Conservation (phyloP, 2,888 invertebrate species). For the Spisula subtruncata region DNA sequence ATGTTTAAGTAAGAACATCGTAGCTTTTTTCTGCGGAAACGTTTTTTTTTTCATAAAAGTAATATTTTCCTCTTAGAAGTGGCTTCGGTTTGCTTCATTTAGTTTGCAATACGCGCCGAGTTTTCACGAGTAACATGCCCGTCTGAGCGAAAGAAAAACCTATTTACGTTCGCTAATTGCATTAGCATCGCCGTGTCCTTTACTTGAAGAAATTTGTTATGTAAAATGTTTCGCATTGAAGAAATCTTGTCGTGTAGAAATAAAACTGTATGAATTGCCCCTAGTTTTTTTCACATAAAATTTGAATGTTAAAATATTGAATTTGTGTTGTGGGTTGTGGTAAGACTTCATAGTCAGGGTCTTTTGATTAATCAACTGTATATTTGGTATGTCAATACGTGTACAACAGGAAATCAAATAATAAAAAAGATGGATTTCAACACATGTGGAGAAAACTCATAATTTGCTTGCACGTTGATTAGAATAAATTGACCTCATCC, state of each 20-base stretch:
- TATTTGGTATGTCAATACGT: no score
- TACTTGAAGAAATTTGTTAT: conserved; percentile 23
- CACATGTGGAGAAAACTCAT: no score
- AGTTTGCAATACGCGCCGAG: conserved; percentile 13
- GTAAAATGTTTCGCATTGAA: not conserved
- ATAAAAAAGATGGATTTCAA: no score
- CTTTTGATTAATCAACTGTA: no score
- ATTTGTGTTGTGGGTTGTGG: no score
- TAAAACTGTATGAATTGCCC: not conserved
- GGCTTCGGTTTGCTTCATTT: conserved; percentile 30
- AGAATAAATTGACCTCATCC: no score
- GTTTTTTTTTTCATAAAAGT: no score
- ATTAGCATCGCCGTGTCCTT: conserved; percentile 45
- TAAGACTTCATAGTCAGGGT: no score
- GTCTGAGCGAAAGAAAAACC: conserved; percentile 22
- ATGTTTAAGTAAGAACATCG: no score
- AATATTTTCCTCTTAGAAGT: not conserved
- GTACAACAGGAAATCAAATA: no score
- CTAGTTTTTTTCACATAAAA: not conserved
- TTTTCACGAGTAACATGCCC: conserved; percentile 3
- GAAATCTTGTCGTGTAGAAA: not conserved
- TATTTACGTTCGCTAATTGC: conserved; percentile 46
- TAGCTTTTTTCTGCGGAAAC: no score
- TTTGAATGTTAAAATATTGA: not conserved
- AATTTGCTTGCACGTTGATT: no score